phyloP scores from a whole-genome alignment of 2,113 vertebrate genomes.

The Aldabrachelys gigantea region DNA sequence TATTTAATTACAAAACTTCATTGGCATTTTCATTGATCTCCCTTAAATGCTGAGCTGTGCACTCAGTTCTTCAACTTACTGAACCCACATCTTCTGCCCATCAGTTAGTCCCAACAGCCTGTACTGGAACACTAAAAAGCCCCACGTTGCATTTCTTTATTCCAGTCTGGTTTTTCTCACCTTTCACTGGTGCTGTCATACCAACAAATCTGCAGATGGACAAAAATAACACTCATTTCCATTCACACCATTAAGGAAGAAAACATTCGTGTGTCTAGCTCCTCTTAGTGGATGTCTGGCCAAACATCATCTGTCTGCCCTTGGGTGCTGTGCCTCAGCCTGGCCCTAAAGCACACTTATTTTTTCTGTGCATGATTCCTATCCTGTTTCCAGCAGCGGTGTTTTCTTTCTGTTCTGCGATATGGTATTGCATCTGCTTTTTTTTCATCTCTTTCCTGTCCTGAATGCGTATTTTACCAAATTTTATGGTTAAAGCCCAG shows the following conservation, averaged over 20 bases:
- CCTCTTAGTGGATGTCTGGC: not conserved
- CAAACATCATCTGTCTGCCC: not conserved
- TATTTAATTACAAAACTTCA: not conserved
- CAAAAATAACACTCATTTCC: not conserved
- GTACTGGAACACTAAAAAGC: not conserved
- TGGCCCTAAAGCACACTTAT: not conserved
- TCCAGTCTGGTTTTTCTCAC: not conserved
- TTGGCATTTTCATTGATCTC: not conserved
- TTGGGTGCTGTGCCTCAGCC: not conserved
- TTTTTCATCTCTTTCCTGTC: rapidly evolving
- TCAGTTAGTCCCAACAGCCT: not conserved
- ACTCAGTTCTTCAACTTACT: not conserved
- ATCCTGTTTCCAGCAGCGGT: not conserved
- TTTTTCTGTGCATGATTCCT: not conserved
- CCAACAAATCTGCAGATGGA: not conserved
- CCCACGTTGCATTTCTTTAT: not conserved
- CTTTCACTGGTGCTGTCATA: not conserved
- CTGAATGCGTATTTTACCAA: not conserved
- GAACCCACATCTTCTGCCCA: not conserved
- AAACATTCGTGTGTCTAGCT: not conserved
- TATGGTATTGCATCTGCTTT: not conserved
- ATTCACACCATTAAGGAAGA: rapidly evolving
- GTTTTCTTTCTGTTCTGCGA: not conserved
- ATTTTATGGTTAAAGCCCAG: not conserved
- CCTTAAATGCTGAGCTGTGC: not conserved